Evolutionary conservation across 2,888 invertebrate genomes (phyloP), one percentile per base, ranked within the genome.

Genomic region (Apodemia duryi): DNA sequence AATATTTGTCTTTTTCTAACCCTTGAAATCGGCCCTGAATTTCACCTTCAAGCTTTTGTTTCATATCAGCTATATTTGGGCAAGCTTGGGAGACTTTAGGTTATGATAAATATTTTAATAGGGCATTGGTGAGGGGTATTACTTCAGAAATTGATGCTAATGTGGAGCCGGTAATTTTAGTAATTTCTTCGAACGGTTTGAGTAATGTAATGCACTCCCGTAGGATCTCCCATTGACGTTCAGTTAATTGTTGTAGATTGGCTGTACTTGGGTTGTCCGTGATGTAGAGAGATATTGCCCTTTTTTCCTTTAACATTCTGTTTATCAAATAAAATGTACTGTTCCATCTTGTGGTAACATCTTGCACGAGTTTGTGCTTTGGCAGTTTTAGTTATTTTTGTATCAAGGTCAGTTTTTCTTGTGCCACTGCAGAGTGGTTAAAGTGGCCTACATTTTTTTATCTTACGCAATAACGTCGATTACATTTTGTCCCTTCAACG

Each of bases 111-210:
- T 21, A 21, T 21, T 21, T 21, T 21, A 21, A 21, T 32, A 66
- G 64, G 35, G 66, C 28, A 51, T 66, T 66, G 35, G 35, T 63
- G 38, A 61, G 66, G n/a, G 60, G 61, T 35, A 65, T 61, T 46
- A 61, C 32, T 38, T 65, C 52, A 28, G 43, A 62, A 21, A 43
- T 62, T 21, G 28, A 43, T 21, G 41, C 62, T 35, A 61, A 62
- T 51, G 65, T 61, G 32, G 62, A 65, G 35, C 62, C 62, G 43
- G 51, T 64, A 49, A 61, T 65, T 65, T 65, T 65, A 21, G 61
- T 65, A n/a, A 65, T 49, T 52, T 65, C 41, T 52, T 62, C 62
- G 51, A 62, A 62, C 49, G 41, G 65, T 65, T 65, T 43, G 21
- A 65, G 38, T 51, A 65, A 51, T 35, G 41, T 61, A 32, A 62